Conservation (phyloP, 2,113 vertebrate genomes). For the Eira barbara region DNA sequence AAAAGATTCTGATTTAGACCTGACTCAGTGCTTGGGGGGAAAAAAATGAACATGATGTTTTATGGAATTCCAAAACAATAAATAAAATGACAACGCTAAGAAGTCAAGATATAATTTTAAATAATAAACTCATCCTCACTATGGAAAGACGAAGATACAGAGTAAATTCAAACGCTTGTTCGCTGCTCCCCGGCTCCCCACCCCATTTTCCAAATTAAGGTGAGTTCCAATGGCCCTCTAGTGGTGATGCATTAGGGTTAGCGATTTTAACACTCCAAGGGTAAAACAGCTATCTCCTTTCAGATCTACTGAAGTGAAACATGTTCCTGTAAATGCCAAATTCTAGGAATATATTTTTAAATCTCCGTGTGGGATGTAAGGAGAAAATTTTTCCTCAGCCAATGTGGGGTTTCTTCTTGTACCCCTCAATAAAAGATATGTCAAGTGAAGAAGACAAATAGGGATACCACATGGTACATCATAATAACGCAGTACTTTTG, state of each 20-base stretch:
- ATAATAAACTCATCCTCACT: neutral
- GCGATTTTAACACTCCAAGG: slow-evolving; percentile 17
- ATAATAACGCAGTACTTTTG: slow-evolving; percentile 67
- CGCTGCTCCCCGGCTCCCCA: accelerated
- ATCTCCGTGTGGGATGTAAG: slow-evolving; percentile 74
- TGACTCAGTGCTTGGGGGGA: neutral
- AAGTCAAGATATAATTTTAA: neutral
- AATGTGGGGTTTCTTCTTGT: slow-evolving; percentile 77
- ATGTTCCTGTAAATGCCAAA: slow-evolving; percentile 76
- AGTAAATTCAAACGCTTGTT: neutral
- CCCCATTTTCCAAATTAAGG: neutral
- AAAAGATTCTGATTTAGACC: neutral
- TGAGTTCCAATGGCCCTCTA: slow-evolving; percentile 14
- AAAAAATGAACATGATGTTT: neutral
- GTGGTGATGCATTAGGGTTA: neutral
- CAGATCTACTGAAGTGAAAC: slow-evolving; percentile 64
- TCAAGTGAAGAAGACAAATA: slow-evolving; percentile 75
- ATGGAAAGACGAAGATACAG: neutral
- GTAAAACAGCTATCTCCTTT: slow-evolving; percentile 51
- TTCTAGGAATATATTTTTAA: slow-evolving; percentile 79
- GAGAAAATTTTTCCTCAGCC: slow-evolving; percentile 66
- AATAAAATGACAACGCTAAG: neutral
- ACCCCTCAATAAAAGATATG: slow-evolving; percentile 78
- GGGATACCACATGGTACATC: slow-evolving; percentile 68
- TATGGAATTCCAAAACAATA: neutral